Evolutionary conservation across 2,113 vertebrate species (phyloP), one percentile per base, ranked within the genome.

Genomic region (Cephalopholis sonnerati): DNA sequence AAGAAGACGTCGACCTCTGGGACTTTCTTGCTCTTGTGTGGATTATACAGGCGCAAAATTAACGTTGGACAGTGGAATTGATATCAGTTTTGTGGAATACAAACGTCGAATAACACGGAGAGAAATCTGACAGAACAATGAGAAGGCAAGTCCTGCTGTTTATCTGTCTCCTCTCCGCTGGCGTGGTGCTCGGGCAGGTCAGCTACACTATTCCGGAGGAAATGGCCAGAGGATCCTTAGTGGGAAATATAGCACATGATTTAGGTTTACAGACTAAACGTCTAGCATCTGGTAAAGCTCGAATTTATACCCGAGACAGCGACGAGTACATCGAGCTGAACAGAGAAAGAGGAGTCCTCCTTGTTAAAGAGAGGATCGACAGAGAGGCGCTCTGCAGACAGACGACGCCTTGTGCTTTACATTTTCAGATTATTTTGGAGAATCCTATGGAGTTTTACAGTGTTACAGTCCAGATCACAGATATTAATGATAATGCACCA

Each of bases 401-500:
- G 69, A 79, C 41, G 0, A 87, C 93, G 13, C 93, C 93, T 6
- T 96, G 96, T 39, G 79, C 95, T 51, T 76, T 97, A 27, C 90
- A 94, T 86, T 93, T 87, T 29, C 88, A 89, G 1, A 84, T 87
- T 0, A 82, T 84, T 59, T 36, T 89, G 0, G 88, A 89, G 79
- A 95, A 94, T 9, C 96, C 96, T 0, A 94, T 96, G 74, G 93
- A 96, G 69, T 93, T 96, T 51, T 95, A 93, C 46, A 83, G 74
- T 1, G 89, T 94, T 18, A 94, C 94, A 0, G 79, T 96, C 0
- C 77, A 95, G 41, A 89, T 97, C 27, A 86, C 64, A 18, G 96
- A 97, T 58, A 89, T 96, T 13, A 97, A 97, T 62, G 96, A 97
- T 72, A 93, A 97, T 53, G 66, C 93, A 0, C 96, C 96, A 0